These are phyloP conservation scores for Athetis lepigone DNA, from an alignment of 2,888 invertebrate genomes.

Conservation along the genomic window DNA sequence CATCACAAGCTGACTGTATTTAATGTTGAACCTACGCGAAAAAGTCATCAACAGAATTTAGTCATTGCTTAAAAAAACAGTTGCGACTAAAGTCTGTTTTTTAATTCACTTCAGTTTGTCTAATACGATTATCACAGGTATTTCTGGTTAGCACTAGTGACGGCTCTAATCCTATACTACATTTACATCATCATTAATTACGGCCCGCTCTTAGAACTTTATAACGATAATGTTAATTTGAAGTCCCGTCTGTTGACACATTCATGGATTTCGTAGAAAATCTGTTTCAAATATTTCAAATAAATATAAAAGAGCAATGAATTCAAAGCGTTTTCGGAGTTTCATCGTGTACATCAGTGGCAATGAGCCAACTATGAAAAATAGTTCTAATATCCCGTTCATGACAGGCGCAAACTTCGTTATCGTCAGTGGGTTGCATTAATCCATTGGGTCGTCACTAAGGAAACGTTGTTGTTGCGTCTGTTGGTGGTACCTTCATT, in stretches of 20 bases:
- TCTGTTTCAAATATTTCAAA: conserved; percentile 54
- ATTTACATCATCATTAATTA: conserved; percentile 37
- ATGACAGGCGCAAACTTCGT: conserved; percentile 28
- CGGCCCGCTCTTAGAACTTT: conserved; percentile 35
- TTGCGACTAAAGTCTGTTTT: no score
- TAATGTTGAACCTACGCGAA: neutral
- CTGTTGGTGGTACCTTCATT: neutral
- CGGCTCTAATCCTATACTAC: conserved; percentile 33
- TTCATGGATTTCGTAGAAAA: conserved; percentile 46
- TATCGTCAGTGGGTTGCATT: conserved; percentile 25
- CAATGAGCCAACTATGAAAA: conserved; percentile 57
- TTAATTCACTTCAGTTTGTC: conserved; percentile 20
- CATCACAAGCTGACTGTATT: neutral
- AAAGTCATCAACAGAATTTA: conserved; percentile 6
- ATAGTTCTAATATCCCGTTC: conserved; percentile 38
- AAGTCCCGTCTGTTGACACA: conserved; percentile 48
- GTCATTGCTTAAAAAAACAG: conserved; percentile 10
- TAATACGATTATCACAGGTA: conserved; percentile 31
- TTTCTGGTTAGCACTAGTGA: conserved; percentile 2
- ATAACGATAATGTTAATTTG: conserved; percentile 40
- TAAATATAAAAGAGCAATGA: conserved; percentile 51
- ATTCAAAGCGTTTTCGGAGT: conserved; percentile 52
- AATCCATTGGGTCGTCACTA: neutral
- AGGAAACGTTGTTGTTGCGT: neutral
- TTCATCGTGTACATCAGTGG: conserved; percentile 45